Evolutionary conservation across 2,797 vertebrate genomes (phyloP).

Genomic region (Thripadectes ignobilis): DNA sequence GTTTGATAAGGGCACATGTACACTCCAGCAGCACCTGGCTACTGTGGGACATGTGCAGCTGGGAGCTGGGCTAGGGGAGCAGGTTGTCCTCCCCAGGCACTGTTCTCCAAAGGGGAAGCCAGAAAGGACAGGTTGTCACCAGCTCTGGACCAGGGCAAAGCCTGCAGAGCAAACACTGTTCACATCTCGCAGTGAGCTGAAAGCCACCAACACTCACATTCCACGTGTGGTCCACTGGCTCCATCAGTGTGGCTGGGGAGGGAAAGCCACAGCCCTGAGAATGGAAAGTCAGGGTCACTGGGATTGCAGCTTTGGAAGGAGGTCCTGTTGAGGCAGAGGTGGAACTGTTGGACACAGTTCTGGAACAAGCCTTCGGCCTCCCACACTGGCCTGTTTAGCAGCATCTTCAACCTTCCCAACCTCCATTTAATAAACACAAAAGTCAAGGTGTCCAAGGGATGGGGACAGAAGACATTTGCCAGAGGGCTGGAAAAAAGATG

Average conservation of each 20-base stretch:
- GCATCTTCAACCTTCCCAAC: neutral
- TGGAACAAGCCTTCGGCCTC: neutral
- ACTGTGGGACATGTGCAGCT: neutral
- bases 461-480: neutral
- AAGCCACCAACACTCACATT: neutral
- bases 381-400: neutral
- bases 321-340: neutral
- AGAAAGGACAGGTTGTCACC: neutral
- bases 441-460: neutral
- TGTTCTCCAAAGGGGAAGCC: neutral
- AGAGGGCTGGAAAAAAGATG: neutral
- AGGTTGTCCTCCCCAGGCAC: neutral
- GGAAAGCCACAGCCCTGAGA: neutral
- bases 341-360: neutral
- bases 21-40: neutral
- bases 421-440: neutral
- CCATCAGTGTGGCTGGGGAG: neutral
- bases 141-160: neutral
- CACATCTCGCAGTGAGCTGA: neutral
- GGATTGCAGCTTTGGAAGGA: neutral
- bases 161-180: neutral
- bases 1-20: conserved; percentile 13
- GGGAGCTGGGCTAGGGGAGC: neutral
- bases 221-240: neutral
- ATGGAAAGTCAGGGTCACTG: neutral